These are phyloP conservation scores for Saxidomus purpurata DNA, from an alignment of 1,140 invertebrate genomes.

Conservation along the genomic window DNA sequence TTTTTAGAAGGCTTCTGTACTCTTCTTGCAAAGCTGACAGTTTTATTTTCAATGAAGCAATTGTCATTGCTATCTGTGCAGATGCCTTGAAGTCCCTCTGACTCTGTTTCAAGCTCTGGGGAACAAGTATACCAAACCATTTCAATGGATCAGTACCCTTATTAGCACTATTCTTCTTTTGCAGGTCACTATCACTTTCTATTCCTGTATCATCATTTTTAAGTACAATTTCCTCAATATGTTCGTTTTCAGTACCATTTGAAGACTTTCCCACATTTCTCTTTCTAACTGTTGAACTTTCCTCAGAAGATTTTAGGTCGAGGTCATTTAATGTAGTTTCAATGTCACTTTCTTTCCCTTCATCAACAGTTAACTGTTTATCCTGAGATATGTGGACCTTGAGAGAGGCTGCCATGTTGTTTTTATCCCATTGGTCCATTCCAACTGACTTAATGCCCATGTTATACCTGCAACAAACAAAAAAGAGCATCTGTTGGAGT, in stretches of 20 bases:
- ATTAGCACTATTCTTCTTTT: neutral
- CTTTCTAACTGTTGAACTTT: neutral
- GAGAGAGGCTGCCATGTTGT: slow-evolving; percentile 60
- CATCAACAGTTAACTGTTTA: neutral
- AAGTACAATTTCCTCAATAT: neutral
- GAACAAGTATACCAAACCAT: slow-evolving; percentile 80
- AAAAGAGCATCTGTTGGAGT: neutral
- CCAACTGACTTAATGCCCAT: slow-evolving; percentile 66
- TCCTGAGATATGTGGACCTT: slow-evolving; percentile 39
- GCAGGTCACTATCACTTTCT: neutral
- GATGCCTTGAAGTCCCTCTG: slow-evolving; percentile 69
- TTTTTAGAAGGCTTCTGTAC: neutral
- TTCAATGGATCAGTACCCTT: slow-evolving; percentile 69
- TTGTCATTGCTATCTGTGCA: slow-evolving; percentile 24
- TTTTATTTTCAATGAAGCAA: slow-evolving; percentile 67
- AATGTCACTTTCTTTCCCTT: neutral
- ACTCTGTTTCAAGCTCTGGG: slow-evolving; percentile 73
- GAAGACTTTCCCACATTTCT: slow-evolving; percentile 23
- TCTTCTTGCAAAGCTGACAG: slow-evolving; percentile 42
- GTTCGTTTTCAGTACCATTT: neutral
- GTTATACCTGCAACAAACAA: slow-evolving; percentile 45
- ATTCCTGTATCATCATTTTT: neutral
- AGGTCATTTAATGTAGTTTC: slow-evolving; percentile 17
- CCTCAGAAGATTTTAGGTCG: neutral
- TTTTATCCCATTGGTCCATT: slow-evolving; percentile 68